Percentiles rank a stretch among this genome's conserved stretches.
Evolutionary conservation across 2,888 invertebrate species (phyloP).

Genomic region (Bedellia somnulentella): DNA sequence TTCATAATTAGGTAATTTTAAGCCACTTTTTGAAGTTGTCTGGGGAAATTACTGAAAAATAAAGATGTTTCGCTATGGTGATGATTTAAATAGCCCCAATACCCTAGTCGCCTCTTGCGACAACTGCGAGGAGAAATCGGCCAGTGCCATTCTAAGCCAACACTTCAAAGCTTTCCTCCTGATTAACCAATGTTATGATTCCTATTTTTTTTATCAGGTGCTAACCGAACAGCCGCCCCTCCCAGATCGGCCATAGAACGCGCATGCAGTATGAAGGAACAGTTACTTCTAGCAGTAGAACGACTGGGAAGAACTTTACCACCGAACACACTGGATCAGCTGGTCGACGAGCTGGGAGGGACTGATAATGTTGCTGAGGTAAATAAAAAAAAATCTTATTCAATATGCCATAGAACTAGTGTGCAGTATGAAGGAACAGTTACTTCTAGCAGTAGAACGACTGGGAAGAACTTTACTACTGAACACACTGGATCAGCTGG

Average conservation of each 20-base stretch:
- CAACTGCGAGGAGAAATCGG: no score
- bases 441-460: constrained; percentile 78
- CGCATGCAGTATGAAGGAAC: constrained; percentile 91
- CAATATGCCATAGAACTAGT: constrained; percentile 87
- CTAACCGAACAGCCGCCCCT: constrained; percentile 54
- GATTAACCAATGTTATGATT: no score
- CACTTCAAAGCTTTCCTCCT: no score
- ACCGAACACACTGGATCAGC: constrained; percentile 96
- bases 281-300: constrained; percentile 81
- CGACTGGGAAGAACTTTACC: constrained; percentile 84
- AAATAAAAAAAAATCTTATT: no score
- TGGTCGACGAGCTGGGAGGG: constrained; percentile 97
- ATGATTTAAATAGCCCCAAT: no score
- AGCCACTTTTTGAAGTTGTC: no score
- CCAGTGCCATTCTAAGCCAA: no score
- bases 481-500: constrained; percentile 96
- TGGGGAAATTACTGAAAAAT: no score
- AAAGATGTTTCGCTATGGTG: no score
- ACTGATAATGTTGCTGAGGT: constrained; percentile 97
- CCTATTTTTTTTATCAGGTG: no score
- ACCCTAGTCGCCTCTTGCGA: no score
- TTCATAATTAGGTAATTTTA: no score
- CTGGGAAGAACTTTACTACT: constrained; percentile 89
- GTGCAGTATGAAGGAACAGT: constrained; percentile 89
- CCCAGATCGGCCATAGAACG: constrained; percentile 85